phyloP scores from a whole-genome alignment of 2,888 invertebrate genomes.

The Hemistola chrysoprasaria region DNA sequence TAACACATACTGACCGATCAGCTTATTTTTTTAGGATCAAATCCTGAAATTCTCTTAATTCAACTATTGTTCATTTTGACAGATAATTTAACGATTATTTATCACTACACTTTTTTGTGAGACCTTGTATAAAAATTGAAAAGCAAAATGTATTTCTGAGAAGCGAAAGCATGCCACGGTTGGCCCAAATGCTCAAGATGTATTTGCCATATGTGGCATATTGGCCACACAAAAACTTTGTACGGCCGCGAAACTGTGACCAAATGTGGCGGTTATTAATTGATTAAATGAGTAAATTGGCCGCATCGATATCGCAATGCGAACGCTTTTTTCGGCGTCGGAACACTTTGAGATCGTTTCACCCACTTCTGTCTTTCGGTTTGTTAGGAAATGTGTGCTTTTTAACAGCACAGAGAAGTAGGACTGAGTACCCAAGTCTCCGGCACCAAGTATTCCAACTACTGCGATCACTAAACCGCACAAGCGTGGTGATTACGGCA shows the following conservation, averaged over 20 bases:
- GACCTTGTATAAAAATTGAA: no score
- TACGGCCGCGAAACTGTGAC: conserved; percentile 16
- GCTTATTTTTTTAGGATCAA: no score
- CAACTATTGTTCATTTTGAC: no score
- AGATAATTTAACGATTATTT: no score
- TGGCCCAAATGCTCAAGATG: conserved; percentile 38
- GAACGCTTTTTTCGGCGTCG: conserved; percentile 17
- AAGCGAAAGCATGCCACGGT: conserved; percentile 33
- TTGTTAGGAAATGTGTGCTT: conserved; percentile 4
- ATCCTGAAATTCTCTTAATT: no score
- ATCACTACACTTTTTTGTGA: no score
- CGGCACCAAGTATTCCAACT: no score
- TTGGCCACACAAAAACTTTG: conserved; percentile 22
- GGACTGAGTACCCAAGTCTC: no score
- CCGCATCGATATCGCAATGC: conserved; percentile 26
- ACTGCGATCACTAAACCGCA: no score
- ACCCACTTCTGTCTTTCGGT: conserved; percentile 8
- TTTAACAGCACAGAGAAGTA: no score
- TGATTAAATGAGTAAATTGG: conserved; percentile 30
- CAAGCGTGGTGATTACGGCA: no score
- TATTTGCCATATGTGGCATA: conserved; percentile 28
- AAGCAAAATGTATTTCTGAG: conserved; percentile 30
- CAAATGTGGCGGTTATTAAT: conserved; percentile 28
- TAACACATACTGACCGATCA: no score
- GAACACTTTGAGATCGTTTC: conserved; percentile 16